Evolutionary conservation across 2,888 invertebrate genomes (phyloP).

Genomic region (Conistra vaccinii): DNA sequence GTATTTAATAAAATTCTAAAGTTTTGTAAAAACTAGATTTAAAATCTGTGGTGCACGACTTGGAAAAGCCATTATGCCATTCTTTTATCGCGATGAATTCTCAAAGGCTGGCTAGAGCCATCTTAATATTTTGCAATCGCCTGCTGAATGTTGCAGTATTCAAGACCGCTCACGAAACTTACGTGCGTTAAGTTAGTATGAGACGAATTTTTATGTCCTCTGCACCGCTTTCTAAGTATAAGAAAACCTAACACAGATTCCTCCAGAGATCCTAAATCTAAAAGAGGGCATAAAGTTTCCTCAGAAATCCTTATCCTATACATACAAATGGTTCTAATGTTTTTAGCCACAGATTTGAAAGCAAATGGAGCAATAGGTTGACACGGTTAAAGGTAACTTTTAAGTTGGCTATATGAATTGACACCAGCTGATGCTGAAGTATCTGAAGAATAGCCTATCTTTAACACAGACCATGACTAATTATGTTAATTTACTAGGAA

Average conservation of each 20-base stretch:
- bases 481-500: not conserved
- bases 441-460: not conserved
- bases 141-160: not conserved
- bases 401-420: not conserved
- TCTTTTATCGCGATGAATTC: not conserved
- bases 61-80: not conserved
- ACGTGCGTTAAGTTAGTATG: no score
- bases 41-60: not conserved
- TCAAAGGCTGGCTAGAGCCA: no score
- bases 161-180: not conserved
- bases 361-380: not conserved
- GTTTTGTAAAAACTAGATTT: not conserved
- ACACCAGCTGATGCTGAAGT: not conserved
- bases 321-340: conserved; percentile 48
- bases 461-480: not conserved
- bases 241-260: conserved; percentile 5
- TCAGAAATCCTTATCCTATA: conserved; percentile 43
- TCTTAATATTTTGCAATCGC: not conserved
- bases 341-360: conserved; percentile 13
- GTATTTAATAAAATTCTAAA: not conserved
- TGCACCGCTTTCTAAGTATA: not conserved
- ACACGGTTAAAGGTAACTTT: not conserved
- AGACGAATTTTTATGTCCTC: not conserved
- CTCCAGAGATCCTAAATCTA: conserved; percentile 23
- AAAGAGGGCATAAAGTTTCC: conserved; percentile 26